A percentile compares a stretch with the other conserved stretches of the same genome.
Conservation (phyloP, 2,797 vertebrate species). For the Valencia hispanica region DNA sequence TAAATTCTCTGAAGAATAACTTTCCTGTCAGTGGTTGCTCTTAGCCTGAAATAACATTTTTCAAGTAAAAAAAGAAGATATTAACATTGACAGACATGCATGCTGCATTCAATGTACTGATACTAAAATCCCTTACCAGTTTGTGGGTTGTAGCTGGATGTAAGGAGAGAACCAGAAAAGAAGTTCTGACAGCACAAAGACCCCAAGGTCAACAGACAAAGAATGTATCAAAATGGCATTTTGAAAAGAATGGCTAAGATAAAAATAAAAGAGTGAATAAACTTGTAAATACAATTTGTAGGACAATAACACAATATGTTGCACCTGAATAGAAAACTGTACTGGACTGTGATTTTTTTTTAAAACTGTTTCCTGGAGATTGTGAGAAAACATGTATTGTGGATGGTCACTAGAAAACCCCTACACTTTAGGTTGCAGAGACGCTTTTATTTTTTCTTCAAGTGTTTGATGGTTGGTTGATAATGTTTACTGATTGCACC, state of each 20-base stretch:
- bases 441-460: background rate
- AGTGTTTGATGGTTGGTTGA: conserved; percentile 41
- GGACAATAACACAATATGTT: background rate
- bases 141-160: background rate
- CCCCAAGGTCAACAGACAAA: conserved; percentile 18
- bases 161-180: conserved; percentile 1
- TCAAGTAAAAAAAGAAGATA: background rate
- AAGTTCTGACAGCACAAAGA: background rate
- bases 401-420: background rate
- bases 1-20: background rate
- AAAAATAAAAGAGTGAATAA: conserved; percentile 17
- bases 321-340: background rate
- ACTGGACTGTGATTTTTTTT: background rate
- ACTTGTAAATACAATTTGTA: background rate
- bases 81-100: background rate
- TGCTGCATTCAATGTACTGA: background rate
- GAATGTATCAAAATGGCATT: background rate
- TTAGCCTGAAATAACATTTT: background rate
- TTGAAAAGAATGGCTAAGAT: conserved; percentile 6
- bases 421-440: background rate
- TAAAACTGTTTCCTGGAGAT: background rate
- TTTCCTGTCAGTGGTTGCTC: background rate
- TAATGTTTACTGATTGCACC: conserved; percentile 15
- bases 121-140: background rate
- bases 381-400: background rate